Percentiles rank a stretch among this genome's conserved stretches.
Evolutionary conservation across 2,888 invertebrate species (phyloP).

Genomic region (Lasioglossum pauxillum): DNA sequence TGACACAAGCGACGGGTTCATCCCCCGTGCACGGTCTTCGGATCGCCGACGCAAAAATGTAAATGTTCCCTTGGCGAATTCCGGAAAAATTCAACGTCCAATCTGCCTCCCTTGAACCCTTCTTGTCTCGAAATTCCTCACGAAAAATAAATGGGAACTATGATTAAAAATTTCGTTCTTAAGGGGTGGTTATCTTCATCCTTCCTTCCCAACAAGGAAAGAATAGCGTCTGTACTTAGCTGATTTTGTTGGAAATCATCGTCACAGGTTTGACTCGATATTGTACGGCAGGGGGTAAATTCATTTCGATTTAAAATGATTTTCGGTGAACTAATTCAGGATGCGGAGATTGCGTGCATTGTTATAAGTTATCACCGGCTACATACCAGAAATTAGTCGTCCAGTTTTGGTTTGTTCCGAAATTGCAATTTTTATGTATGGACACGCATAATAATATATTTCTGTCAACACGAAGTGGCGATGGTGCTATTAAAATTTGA

Average conservation of each 20-base stretch:
- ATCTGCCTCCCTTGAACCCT: slow-evolving; percentile 5
- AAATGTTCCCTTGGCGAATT: slow-evolving; percentile 49
- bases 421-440: neutral
- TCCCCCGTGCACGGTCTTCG: slow-evolving; percentile 46
- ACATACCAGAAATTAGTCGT: neutral
- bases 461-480: neutral
- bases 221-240: no score
- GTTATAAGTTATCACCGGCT: neutral
- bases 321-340: neutral
- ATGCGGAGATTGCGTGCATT: neutral
- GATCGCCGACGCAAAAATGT: slow-evolving; percentile 46
- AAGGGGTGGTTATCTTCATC: neutral
- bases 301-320: neutral
- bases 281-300: neutral
- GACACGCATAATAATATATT: neutral
- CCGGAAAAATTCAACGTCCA: slow-evolving; percentile 50
- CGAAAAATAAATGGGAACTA: neutral
- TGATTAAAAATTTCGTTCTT: neutral
- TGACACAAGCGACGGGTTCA: slow-evolving; percentile 61
- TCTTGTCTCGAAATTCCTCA: neutral
- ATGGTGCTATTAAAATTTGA: neutral
- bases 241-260: neutral
- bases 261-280: neutral
- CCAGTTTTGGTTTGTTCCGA: neutral
- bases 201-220: neutral